Evolutionary conservation across 35 echinoderm and acorn worm genomes (phyloP), one percentile per base, ranked within the genome.

Genomic region (Anneissia japonica): DNA sequence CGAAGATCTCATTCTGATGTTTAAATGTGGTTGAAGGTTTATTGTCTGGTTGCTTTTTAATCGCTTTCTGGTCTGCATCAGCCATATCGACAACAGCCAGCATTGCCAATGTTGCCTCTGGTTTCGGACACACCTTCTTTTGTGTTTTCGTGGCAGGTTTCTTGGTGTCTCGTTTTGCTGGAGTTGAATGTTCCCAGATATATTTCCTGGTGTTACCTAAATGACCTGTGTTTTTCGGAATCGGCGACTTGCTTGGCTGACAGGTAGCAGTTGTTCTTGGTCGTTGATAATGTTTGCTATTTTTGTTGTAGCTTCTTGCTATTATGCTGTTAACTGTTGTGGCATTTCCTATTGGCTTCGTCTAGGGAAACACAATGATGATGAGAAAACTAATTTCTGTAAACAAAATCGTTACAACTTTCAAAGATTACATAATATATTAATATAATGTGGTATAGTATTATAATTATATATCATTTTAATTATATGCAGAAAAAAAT

Each of bases 301-400:
- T 64, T 19, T 64, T 64, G 37, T 96, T 75, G 73, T 88, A 55
- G 17, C 83, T 46, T 55, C 86, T 73, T 9, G 94, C 94, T 39
- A 89, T 74, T n/a, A 97, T 45, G 0, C 46, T 88, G 73, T 97
- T 97, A 19, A 81, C 90, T 34, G 94, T 97, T 39, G 94, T 97
- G 33, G 94, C 94, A 38, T 97, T 93, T 5, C 94, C 94, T 33
- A 97, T 77, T 56, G 87, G 90, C 31, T 84, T 82, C 31, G 64
- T 86, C 88, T 97, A 83, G 12, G 33, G 46, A 14, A 43, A 76
- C 36, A 79, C 30, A 32, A 35, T 55, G 41, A 17, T 21, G 40
- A 43, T 43, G 14, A 43, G 14, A 43, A 43, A 43, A 43, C 14
- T 43, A 43, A n/a, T n/a, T n/a, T n/a, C n/a, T n/a, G n/a, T n/a